These are phyloP conservation scores for Archocentrus centrarchus DNA, from an alignment of 2,113 vertebrate species.

Conservation along the genomic window DNA sequence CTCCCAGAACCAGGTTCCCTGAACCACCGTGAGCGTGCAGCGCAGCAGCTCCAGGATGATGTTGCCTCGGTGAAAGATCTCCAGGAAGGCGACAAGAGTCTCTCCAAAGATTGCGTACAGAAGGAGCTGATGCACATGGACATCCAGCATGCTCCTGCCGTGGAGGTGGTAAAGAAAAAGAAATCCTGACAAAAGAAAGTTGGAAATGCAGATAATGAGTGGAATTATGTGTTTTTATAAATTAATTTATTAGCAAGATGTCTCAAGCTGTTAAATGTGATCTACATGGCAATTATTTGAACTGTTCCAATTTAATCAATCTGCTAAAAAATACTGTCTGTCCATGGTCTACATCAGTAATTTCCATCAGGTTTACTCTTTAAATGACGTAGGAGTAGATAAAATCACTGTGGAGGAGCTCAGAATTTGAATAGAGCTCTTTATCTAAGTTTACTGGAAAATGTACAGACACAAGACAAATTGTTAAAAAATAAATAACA, in stretches of 20 bases:
- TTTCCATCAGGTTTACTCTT: background rate
- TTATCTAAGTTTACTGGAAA: background rate
- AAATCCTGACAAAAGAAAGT: conserved; percentile 82
- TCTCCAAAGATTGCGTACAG: conserved; percentile 82
- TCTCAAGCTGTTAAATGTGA: background rate
- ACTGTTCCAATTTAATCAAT: no score
- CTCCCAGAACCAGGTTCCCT: conserved; percentile 98
- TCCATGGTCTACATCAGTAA: background rate
- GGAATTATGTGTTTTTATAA: background rate
- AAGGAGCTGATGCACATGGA: conserved; percentile 90
- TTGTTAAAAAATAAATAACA: background rate
- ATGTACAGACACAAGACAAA: background rate
- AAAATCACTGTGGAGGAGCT: background rate
- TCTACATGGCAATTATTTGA: background rate
- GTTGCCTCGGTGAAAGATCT: conserved; percentile 88
- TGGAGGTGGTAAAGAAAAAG: conserved; percentile 95
- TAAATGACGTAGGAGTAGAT: background rate
- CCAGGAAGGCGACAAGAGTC: conserved; percentile 84
- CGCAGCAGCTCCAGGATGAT: conserved; percentile 89
- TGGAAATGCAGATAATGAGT: background rate
- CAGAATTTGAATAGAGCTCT: background rate
- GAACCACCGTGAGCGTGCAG: conserved; percentile 86
- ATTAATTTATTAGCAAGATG: no score
- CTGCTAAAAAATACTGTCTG: no score
- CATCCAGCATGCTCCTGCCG: conserved; percentile 87